Evolutionary conservation across 2,888 invertebrate species (phyloP).

Genomic region (Catocala fraxini): DNA sequence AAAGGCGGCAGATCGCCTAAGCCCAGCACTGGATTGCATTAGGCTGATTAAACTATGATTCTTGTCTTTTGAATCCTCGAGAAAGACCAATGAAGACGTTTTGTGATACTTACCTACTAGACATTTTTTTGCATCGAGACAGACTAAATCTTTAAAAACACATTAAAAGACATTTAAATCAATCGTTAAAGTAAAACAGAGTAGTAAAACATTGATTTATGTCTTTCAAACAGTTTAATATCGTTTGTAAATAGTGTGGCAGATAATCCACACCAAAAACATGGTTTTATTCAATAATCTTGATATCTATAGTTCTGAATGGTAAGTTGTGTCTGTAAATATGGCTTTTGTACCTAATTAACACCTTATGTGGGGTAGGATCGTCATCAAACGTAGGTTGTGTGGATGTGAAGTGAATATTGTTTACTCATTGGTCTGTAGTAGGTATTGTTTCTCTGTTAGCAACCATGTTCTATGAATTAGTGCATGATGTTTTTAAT

Average conservation of each 20-base stretch:
- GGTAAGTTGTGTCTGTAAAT: slow-evolving; percentile 39
- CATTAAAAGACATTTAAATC: slow-evolving; percentile 36
- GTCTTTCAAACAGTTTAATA: not conserved
- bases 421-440: slow-evolving; percentile 7
- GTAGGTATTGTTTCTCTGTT: slow-evolving; percentile 9
- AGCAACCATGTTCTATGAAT: slow-evolving; percentile 8
- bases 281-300: slow-evolving; percentile 36
- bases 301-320: slow-evolving; percentile 34
- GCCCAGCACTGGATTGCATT: no score
- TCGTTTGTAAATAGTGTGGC: slow-evolving; percentile 28
- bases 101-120: no score
- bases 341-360: slow-evolving; percentile 48
- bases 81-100: no score
- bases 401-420: slow-evolving; percentile 8
- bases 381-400: slow-evolving; percentile 19
- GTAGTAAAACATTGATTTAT: slow-evolving; percentile 42
- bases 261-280: slow-evolving; percentile 20
- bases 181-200: slow-evolving; percentile 28
- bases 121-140: not conserved
- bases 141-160: not conserved
- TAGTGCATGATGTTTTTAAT: not conserved
- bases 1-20: no score
- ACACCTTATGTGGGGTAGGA: slow-evolving; percentile 34
- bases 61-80: no score
- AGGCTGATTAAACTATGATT: no score